Evolutionary conservation across 2,113 vertebrate genomes (phyloP), one percentile per base, ranked within the genome.

Genomic region (Amazona vittata): DNA sequence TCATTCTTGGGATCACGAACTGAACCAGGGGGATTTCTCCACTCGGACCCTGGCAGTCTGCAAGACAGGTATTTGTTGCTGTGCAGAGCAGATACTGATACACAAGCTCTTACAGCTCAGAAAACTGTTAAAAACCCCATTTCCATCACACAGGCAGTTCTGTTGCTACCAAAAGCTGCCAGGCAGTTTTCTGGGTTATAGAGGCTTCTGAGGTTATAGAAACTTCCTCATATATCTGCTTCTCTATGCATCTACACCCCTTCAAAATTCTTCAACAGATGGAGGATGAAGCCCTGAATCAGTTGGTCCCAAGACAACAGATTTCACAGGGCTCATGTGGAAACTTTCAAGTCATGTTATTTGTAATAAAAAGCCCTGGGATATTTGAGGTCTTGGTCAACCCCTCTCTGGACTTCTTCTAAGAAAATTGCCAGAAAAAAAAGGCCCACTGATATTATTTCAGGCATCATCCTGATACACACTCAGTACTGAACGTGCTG

Each of bases 281-380:
- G 93, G 62, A 90, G 26, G 46, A 64, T 74, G 85, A 90, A 83
- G 82, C 59, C 55, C 43, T 59, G 41, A 86, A 53, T 64, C 60
- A 31, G 22, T 53, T 77, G 68, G 64, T 69, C 76, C 50, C 0
- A 0, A 35, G 55, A 86, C 76, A 93, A 55, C 64, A 41, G 41
- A 86, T 93, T 94, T 86, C 69, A 63, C 33, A 22, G 39, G 21
- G 24, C 89, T 77, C 68, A 6, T 5, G 1, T 64, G 55, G 35
- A 93, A 92, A 84, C 71, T n/a, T 83, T 37, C 69, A 93, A 64
- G 50, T 50, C 64, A n/a, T 90, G 53, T 70, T 93, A 50, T 81
- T 96, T 69, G 74, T 18, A 70, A 62, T 59, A 86, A 92, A 78
- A 80, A 65, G 24, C 73, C 47, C 29, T 78, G 76, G 26, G 39